These are phyloP conservation scores for Hoplostethus atlanticus DNA, from an alignment of 2,797 vertebrate species.

Conservation along the genomic window DNA sequence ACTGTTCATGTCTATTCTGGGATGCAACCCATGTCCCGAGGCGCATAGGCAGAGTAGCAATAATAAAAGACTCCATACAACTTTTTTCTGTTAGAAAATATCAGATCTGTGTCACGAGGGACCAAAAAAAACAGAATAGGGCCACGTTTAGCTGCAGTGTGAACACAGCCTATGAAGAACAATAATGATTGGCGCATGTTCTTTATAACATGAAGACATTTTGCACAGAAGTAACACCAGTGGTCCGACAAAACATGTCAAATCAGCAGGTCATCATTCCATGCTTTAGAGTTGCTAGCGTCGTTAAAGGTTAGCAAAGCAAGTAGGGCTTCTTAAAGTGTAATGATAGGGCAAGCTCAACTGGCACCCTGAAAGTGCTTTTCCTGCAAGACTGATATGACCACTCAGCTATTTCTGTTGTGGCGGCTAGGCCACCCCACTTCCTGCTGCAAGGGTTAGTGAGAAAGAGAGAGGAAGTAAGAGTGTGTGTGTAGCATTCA, in stretches of 20 bases:
- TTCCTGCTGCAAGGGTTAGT: slow-evolving; percentile 51
- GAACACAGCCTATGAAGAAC: neutral
- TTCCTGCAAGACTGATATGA: slow-evolving; percentile 13
- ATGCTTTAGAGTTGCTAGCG: neutral
- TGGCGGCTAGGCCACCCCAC: slow-evolving; percentile 32
- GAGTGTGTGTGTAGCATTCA: neutral
- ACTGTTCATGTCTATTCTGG: too few relatives aligned
- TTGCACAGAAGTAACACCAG: slow-evolving; percentile 14
- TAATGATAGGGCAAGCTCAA: slow-evolving; percentile 11
- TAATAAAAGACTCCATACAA: too few relatives aligned
- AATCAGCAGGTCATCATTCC: slow-evolving; percentile 7
- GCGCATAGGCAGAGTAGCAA: too few relatives aligned
- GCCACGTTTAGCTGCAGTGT: neutral
- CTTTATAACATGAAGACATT: slow-evolving; percentile 5
- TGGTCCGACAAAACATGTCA: neutral
- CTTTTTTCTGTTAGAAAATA: too few relatives aligned
- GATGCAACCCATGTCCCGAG: too few relatives aligned
- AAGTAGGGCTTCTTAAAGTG: slow-evolving; percentile 56
- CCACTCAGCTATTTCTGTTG: slow-evolving; percentile 53
- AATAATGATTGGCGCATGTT: slow-evolving; percentile 18
- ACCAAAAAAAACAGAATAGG: too few relatives aligned
- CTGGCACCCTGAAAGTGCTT: slow-evolving; percentile 60
- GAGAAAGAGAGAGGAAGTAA: slow-evolving; percentile 42
- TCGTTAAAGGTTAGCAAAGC: slow-evolving; percentile 16
- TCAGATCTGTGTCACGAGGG: too few relatives aligned